Percentiles rank a stretch among this genome's conserved stretches.
phyloP scores from a whole-genome alignment of 2,888 invertebrate species.

The Meliscaeva auricollis region DNA sequence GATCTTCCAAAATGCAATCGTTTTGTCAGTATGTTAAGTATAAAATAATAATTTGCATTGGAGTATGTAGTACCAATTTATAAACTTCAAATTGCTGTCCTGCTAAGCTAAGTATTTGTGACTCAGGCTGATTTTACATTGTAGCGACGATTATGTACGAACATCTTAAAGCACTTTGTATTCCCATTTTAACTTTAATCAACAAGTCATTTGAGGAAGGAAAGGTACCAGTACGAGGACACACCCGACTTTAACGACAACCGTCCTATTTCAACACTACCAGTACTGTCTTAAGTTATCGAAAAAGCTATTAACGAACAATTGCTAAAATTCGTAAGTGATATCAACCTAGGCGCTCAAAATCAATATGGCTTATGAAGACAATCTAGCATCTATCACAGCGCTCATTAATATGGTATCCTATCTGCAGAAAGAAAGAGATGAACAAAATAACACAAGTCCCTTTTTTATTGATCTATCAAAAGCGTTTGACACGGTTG shows the following conservation, averaged over 20 bases:
- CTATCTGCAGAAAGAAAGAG: background rate
- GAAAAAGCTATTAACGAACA: too few species aligned
- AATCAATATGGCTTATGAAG: slow-evolving; percentile 2
- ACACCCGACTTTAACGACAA: background rate
- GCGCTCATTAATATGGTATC: slow-evolving; percentile 12
- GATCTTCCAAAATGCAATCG: too few species aligned
- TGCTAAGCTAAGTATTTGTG: too few species aligned
- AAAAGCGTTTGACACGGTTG: slow-evolving; percentile 7
- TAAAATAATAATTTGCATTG: too few species aligned
- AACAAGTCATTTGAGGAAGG: background rate
- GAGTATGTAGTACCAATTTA: too few species aligned
- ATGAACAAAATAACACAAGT: background rate
- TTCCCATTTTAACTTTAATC: background rate
- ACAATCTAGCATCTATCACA: slow-evolving; percentile 22
- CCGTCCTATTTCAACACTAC: background rate
- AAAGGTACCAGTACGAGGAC: slow-evolving; percentile 8
- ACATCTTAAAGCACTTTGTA: too few species aligned
- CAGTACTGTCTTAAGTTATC: too few species aligned
- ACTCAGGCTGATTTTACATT: too few species aligned
- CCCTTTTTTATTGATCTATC: background rate
- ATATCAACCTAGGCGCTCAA: slow-evolving; percentile 4
- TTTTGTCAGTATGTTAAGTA: too few species aligned
- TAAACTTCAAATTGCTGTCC: too few species aligned
- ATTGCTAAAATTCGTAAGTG: background rate
- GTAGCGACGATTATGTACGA: too few species aligned